Evolutionary conservation across 1,140 invertebrate genomes (phyloP).

Genomic region (Penaeus indicus): DNA sequence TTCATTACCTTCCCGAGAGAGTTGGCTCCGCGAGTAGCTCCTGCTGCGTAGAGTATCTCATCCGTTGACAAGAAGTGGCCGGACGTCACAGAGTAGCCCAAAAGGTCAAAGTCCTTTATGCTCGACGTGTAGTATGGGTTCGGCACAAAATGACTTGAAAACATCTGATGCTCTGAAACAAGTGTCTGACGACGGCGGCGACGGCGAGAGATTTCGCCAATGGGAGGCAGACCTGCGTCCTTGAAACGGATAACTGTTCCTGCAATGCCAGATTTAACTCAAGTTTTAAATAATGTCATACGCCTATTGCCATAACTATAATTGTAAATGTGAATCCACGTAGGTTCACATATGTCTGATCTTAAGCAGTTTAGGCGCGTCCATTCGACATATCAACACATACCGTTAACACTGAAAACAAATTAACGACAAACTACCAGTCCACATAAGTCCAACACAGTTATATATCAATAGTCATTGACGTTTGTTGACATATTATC

Average conservation of each 20-base stretch:
- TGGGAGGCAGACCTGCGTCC: constrained; percentile 39
- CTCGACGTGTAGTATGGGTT: constrained; percentile 55
- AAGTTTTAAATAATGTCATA: too few species aligned
- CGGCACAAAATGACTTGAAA: constrained; percentile 44
- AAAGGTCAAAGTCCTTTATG: constrained; percentile 65
- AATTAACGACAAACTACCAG: too few species aligned
- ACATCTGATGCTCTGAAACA: not conserved
- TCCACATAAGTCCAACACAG: too few species aligned
- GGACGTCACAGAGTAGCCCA: constrained; percentile 73
- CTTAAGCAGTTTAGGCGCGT: not conserved
- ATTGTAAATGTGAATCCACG: too few species aligned
- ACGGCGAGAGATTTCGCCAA: constrained; percentile 28
- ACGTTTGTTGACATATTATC: too few species aligned
- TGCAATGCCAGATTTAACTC: constrained; percentile 6
- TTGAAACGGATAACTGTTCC: constrained; percentile 66
- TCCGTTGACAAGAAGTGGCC: constrained; percentile 72
- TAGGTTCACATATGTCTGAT: constrained; percentile 1
- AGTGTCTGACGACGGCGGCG: constrained; percentile 33
- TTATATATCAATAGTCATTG: too few species aligned
- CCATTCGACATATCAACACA: too few species aligned
- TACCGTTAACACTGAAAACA: too few species aligned
- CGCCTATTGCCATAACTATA: too few species aligned
- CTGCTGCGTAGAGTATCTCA: constrained; percentile 71
- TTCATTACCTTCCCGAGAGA: constrained; percentile 71
- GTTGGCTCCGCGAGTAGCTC: constrained; percentile 72